Conservation (phyloP, 2,888 invertebrate species). For the Hyposoter dolosus region DNA sequence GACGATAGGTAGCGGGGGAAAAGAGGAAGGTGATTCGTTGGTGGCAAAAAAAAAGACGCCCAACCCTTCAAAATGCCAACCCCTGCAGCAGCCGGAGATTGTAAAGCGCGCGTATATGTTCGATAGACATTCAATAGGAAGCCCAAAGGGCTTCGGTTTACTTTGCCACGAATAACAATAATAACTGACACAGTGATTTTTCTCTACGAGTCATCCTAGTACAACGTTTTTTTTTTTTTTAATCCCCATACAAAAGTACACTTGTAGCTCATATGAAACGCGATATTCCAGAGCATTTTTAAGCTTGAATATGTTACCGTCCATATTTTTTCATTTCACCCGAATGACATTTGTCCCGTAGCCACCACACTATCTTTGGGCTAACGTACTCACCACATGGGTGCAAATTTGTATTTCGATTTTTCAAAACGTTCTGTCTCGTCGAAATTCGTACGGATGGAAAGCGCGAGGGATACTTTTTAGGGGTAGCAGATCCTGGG, state of each 20-base stretch:
- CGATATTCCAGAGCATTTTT: not conserved
- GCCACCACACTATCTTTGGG: no score
- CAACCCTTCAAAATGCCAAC: slow-evolving; percentile 47
- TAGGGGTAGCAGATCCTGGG: no score
- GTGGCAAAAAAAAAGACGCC: slow-evolving; percentile 17
- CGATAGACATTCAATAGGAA: slow-evolving; percentile 52
- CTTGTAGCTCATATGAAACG: not conserved
- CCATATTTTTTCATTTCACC: not conserved
- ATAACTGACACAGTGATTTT: slow-evolving; percentile 30
- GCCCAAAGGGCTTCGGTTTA: slow-evolving; percentile 13
- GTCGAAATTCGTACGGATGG: no score
- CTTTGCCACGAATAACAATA: slow-evolving; percentile 35
- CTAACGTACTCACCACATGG: no score
- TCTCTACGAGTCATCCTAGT: not conserved
- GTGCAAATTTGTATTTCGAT: not conserved
- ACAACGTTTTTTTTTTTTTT: not conserved
- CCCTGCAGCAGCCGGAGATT: slow-evolving; percentile 15
- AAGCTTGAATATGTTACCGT: not conserved
- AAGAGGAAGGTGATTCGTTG: slow-evolving; percentile 29
- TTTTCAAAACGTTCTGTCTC: not conserved
- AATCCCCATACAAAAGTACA: not conserved
- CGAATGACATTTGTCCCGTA: not conserved
- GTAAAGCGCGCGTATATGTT: slow-evolving; percentile 41
- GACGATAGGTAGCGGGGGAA: slow-evolving; percentile 31
- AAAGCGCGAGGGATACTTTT: no score